Conservation (phyloP, 2,888 invertebrate species). For the Abrostola tripartita region DNA sequence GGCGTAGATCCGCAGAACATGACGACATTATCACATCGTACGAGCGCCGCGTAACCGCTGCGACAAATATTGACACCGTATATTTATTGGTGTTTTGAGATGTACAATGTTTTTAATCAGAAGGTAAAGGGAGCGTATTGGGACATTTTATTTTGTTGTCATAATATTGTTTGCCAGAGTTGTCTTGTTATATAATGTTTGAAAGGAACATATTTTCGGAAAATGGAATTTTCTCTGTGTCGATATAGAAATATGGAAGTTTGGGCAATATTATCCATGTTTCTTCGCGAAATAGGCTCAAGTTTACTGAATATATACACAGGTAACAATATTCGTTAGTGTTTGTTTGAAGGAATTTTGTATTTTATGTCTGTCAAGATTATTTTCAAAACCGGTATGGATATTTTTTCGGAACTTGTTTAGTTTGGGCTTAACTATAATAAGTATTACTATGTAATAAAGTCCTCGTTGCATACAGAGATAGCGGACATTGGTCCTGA, state of each 20-base stretch:
- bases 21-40: conserved; percentile 52
- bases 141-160: conserved; percentile 43
- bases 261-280: conserved; percentile 10
- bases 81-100: conserved; percentile 53
- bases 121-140: conserved; percentile 32
- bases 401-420: too few species aligned
- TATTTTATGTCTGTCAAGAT: neutral
- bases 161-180: conserved; percentile 39
- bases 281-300: conserved; percentile 11
- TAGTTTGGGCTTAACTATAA: too few species aligned
- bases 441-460: too few species aligned
- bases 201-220: conserved; percentile 39
- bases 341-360: neutral
- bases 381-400: too few species aligned
- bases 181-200: conserved; percentile 32
- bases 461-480: too few species aligned
- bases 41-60: conserved; percentile 36
- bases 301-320: conserved; percentile 1
- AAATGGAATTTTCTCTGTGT: conserved; percentile 39
- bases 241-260: conserved; percentile 29
- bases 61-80: conserved; percentile 53
- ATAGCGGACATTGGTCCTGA: too few species aligned
- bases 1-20: conserved; percentile 41
- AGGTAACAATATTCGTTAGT: neutral
- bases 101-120: conserved; percentile 53